Base-by-base conservation (phyloP, 2,888 invertebrate species). In the Pristionchus mayeri region DNA sequence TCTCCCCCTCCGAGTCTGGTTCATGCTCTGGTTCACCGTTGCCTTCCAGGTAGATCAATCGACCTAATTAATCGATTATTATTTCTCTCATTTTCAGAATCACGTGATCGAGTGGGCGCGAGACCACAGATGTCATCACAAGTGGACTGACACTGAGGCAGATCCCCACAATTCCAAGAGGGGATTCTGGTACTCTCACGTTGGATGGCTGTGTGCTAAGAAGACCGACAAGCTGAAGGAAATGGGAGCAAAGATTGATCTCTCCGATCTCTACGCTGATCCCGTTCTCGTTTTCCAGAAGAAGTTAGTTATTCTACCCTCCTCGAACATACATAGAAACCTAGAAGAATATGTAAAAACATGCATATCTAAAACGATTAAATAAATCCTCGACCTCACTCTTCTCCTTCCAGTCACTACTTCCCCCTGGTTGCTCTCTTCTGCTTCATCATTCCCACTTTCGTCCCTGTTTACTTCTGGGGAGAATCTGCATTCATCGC, bases 151-250 rank as follows among this genome's bases (percentile, higher is more conserved):
- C 93, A 97, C 97, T 0, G 95, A 97, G 93, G 97, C 97, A 0
- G 97, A 97, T 94, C 97, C 97, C 0, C 97, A 97, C 93, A 97
- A 97, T 93, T 96, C 97, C 2, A 96, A 94, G 82, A 95, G 97
- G 40, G 98, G 98, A 18, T 97, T 98, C 94, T 98, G 98, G 95
- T 98, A 98, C 94, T 95, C 97, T 0, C 98, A 98, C 93, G 95
- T 98, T 90, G 98, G 98, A 85, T 98, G 98, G 98, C 94, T 98
- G 87, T 94, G 98, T 84, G 93, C 93, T 24, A 95, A 95, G 90
- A 98, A 98, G 93, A 98, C 98, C 93, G 37, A 48, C 21, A 50
- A 75, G 27, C 50, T 84, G 13, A 84, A 84, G 57, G 80, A 80
- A n/a, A 82, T 82, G 81, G 81, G 81, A 63, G 30, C 16, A n/a